phyloP scores from a whole-genome alignment of 2,888 invertebrate species.

The Crossocerus cetratus region DNA sequence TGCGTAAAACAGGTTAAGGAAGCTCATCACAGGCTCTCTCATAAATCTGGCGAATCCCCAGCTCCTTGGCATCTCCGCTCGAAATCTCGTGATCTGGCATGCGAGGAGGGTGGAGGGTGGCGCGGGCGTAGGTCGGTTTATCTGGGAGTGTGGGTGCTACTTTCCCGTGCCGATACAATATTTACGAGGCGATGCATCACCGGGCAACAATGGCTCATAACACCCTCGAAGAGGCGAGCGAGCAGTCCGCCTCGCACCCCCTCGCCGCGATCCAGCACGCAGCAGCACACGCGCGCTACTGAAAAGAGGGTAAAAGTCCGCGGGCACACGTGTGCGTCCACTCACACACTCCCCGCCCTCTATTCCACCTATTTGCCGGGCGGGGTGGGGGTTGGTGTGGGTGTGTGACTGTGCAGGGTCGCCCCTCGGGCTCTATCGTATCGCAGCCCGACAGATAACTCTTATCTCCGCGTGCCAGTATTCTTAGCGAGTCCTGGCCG shows the following conservation, averaged over 20 bases:
- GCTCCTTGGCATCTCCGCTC: too few species aligned
- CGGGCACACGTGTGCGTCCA: conserved; percentile 23
- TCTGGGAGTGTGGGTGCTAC: conserved; percentile 63
- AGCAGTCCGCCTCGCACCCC: conserved; percentile 35
- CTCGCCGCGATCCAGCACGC: conserved; percentile 26
- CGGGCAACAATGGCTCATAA: conserved; percentile 74
- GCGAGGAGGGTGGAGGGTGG: too few species aligned
- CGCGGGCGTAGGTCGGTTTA: conserved; percentile 60
- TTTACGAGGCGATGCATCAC: conserved; percentile 77
- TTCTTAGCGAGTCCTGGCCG: conserved; percentile 64
- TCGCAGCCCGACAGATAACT: conserved; percentile 72
- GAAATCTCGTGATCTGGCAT: conserved; percentile 49
- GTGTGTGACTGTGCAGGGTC: conserved; percentile 25
- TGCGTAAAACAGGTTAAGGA: too few species aligned
- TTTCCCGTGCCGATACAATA: conserved; percentile 72
- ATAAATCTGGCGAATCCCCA: too few species aligned
- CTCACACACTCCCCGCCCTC: conserved; percentile 24
- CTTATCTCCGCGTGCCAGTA: conserved; percentile 73
- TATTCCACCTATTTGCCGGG: too few species aligned
- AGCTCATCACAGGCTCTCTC: too few species aligned
- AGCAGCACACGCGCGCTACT: conserved; percentile 29
- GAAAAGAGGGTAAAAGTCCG: conserved; percentile 57
- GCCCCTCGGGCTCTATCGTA: conserved; percentile 71
- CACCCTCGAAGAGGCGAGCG: conserved; percentile 67
- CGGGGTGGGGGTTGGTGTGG: too few species aligned